Conservation (phyloP, 2,797 vertebrate genomes). For the Hirundo rustica region DNA sequence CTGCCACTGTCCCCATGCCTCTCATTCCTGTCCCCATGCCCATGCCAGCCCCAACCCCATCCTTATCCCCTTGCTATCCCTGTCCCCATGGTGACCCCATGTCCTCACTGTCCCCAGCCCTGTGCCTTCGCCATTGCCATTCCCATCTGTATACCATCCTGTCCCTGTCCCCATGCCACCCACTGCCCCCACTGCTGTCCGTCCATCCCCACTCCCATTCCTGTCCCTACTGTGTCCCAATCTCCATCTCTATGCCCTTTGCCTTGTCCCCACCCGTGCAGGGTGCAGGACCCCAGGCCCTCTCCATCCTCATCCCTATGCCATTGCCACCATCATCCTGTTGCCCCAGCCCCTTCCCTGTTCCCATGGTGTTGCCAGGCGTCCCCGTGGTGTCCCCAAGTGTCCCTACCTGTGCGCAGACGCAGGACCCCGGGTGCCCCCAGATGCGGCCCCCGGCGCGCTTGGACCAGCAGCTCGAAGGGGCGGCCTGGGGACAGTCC, state of each 20-base stretch:
- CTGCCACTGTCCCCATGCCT: neutral
- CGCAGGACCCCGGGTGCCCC: neutral
- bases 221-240: neutral
- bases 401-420: conserved; percentile 18
- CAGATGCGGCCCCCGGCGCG: neutral
- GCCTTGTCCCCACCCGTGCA: neutral
- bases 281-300: neutral
- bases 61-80: neutral
- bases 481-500: conserved; percentile 3
- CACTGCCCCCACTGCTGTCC: neutral
- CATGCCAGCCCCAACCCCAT: neutral
- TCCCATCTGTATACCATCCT: neutral
- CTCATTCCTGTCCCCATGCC: neutral
- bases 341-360: neutral
- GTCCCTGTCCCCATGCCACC: neutral
- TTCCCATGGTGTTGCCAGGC: rapidly evolving
- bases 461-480: conserved; percentile 41
- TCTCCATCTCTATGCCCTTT: neutral
- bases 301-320: neutral
- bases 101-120: neutral
- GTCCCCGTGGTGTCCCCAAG: neutral
- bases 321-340: neutral
- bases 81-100: neutral
- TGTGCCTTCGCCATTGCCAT: neutral
- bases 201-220: too few species aligned